Evolutionary conservation across 2,113 vertebrate species (phyloP).

Genomic region (Gnathonemus longibarbis): DNA sequence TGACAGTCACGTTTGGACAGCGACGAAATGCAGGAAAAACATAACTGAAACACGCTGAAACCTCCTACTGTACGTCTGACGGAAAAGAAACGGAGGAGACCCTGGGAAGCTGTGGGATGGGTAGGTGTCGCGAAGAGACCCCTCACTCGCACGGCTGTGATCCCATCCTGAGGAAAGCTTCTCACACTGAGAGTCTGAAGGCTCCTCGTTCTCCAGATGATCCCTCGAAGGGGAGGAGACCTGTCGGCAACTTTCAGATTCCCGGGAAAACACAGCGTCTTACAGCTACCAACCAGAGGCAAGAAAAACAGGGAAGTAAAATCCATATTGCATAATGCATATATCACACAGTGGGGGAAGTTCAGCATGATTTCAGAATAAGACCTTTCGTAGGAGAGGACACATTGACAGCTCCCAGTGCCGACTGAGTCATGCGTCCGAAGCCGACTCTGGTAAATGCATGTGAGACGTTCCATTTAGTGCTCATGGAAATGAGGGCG

Average conservation of each 20-base stretch:
- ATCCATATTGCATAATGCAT: not conserved
- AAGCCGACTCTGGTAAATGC: not conserved
- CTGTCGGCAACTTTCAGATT: not conserved
- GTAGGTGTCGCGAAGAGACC: no score
- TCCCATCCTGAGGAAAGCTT: not conserved
- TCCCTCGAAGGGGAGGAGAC: not conserved
- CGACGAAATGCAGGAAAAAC: no score
- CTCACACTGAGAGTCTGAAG: not conserved
- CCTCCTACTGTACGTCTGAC: not conserved
- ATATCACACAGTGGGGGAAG: not conserved
- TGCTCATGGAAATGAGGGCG: not conserved
- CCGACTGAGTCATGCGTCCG: not conserved
- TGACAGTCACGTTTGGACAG: not conserved
- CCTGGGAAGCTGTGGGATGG: not conserved
- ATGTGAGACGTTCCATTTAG: not conserved
- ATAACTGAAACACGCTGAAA: not conserved
- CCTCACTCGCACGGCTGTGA: not conserved
- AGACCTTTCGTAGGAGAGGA: not conserved
- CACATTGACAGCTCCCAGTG: not conserved
- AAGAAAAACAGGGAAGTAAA: not conserved
- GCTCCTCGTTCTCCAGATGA: not conserved
- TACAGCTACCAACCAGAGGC: not conserved
- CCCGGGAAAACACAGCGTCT: not conserved
- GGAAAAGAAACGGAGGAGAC: not conserved
- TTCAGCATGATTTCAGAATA: not conserved